Percentiles rank a stretch among this genome's conserved stretches.
These are phyloP conservation scores for Eutolmus rufibarbis DNA, from an alignment of 2,888 invertebrate species.

Conservation along the genomic window DNA sequence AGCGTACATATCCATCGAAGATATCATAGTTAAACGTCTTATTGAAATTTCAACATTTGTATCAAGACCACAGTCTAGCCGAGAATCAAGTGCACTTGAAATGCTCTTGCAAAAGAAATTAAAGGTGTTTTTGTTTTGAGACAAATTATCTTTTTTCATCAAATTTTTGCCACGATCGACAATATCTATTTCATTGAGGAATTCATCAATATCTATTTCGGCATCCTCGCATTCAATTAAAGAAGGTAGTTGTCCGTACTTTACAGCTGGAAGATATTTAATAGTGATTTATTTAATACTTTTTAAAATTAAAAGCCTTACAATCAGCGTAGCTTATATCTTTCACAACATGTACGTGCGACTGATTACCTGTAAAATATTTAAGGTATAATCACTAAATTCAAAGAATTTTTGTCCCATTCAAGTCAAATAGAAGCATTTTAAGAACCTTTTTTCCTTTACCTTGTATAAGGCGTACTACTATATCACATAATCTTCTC, in stretches of 20 bases:
- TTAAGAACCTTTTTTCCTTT: neutral
- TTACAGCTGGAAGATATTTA: slow-evolving; percentile 52
- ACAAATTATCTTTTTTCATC: slow-evolving; percentile 64
- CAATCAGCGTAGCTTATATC: slow-evolving; percentile 47
- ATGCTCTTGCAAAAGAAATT: slow-evolving; percentile 64
- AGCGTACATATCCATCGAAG: slow-evolving; percentile 63
- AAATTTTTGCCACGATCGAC: slow-evolving; percentile 69
- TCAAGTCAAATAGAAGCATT: neutral
- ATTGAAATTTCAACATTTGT: slow-evolving; percentile 78
- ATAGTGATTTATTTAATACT: neutral
- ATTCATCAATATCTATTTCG: slow-evolving; percentile 74
- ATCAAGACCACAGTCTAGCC: slow-evolving; percentile 82
- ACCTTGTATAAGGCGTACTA: neutral
- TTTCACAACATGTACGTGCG: slow-evolving; percentile 41
- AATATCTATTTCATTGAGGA: slow-evolving; percentile 74
- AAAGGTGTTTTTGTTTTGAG: slow-evolving; percentile 59
- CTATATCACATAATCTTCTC: neutral
- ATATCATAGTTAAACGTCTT: slow-evolving; percentile 73
- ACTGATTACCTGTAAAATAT: slow-evolving; percentile 12
- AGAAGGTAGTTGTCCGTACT: slow-evolving; percentile 68
- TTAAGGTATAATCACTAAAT: neutral
- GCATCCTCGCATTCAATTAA: slow-evolving; percentile 83
- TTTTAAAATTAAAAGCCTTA: slow-evolving; percentile 38
- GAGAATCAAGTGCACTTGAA: slow-evolving; percentile 76
- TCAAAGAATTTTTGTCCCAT: neutral